Evolutionary conservation across 2,888 invertebrate genomes (phyloP).

Genomic region (Pyrocoelia pectoralis): DNA sequence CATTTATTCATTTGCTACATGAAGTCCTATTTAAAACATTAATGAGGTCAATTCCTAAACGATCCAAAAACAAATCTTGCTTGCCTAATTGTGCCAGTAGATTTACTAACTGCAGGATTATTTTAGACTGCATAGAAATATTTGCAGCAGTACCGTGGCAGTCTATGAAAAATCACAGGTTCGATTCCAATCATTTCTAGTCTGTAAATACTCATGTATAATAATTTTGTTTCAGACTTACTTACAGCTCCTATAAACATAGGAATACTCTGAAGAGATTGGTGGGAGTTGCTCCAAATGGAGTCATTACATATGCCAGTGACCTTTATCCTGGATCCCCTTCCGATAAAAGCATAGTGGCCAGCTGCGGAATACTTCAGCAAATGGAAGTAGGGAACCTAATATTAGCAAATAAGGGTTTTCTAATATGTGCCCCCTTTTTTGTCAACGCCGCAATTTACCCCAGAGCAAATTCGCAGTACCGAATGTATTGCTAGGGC

Average conservation of each 20-base stretch:
- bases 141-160: slow-evolving; percentile 30
- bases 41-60: background rate
- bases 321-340: background rate
- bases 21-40: background rate
- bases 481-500: slow-evolving; percentile 42
- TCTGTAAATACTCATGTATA: background rate
- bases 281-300: slow-evolving; percentile 46
- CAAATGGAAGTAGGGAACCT: slow-evolving; percentile 36
- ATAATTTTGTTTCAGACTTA: slow-evolving; percentile 16
- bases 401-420: slow-evolving; percentile 44
- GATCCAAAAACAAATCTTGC: background rate
- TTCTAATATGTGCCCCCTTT: slow-evolving; percentile 46
- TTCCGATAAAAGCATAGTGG: background rate
- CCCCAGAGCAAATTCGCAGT: slow-evolving; percentile 29
- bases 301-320: slow-evolving; percentile 29
- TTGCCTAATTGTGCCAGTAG: slow-evolving; percentile 2
- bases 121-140: slow-evolving; percentile 16
- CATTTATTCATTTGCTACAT: background rate
- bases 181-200: background rate
- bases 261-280: slow-evolving; percentile 36
- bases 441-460: slow-evolving; percentile 38
- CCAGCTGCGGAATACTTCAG: background rate
- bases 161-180: slow-evolving; percentile 33
- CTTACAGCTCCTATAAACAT: slow-evolving; percentile 15
- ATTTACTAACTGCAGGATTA: slow-evolving; percentile 2